Base-by-base conservation (phyloP, 1,140 invertebrate genomes). In the Ericerus pela region DNA sequence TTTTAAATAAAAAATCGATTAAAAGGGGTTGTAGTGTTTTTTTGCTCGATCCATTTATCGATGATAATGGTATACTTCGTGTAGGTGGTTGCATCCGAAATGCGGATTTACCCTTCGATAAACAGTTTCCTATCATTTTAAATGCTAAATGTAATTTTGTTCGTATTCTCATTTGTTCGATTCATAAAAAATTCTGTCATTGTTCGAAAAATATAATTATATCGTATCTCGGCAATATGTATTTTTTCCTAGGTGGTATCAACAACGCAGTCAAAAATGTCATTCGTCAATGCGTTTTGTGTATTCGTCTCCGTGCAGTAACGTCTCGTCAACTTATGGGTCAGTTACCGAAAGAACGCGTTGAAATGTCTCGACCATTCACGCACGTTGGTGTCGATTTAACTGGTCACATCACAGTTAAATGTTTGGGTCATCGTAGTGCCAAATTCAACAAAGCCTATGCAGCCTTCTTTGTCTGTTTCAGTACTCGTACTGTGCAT, bases 51-150 rank as follows among this genome's bases (percentile, higher is more conserved):
- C 60, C 57, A 18, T 61, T 65, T 55, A 12, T 60, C 14, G 55
- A 61, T 59, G 38, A 51, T 31, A 43, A 57, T 29, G 53, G 38
- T 18, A 12, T 61, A 3, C 53, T 61, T 16, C 52, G 60, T 24
- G 41, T 55, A 2, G 55, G 60, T 20, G 60, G 58, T 26, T 20
- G 54, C 18, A 16, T 54, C 18, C 2, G 6, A 18, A 52, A 55
- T 43, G 16, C 60, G 4, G 33, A 16, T 51, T 26, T 27, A 16
- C 43, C 58, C 22, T 55, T 53, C 53, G 60, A 65, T 26, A 60
- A 64, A 22, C 69, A 69, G 58, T 68, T 72, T 62, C 71, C 70
- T 0, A 66, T 71, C 14, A 37, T 73, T 11, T 51, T 69, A 30
- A 65, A 67, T 24, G 31, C 58, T 11, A 63, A 62, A 20, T 60